These are phyloP conservation scores for Pipra filicauda DNA, from an alignment of 2,113 vertebrate genomes.

Conservation along the genomic window DNA sequence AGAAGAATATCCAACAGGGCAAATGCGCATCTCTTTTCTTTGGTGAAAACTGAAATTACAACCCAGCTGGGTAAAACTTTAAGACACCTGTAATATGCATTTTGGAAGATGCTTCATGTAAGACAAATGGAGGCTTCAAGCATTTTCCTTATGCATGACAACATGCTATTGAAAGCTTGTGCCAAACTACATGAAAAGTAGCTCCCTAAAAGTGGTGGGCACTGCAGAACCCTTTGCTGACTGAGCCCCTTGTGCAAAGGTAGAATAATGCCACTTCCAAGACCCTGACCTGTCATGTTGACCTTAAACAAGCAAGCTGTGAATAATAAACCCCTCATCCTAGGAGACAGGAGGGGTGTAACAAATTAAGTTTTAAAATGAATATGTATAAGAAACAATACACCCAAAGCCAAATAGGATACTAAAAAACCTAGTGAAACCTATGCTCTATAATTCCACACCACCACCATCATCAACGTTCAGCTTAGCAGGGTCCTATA, in stretches of 20 bases:
- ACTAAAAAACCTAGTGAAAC: not conserved
- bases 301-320: not conserved
- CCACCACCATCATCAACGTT: not conserved
- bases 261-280: not conserved
- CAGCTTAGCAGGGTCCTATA: not conserved
- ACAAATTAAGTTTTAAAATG: not conserved
- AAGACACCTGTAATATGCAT: not conserved
- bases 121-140: not conserved
- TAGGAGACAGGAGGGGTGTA: not conserved
- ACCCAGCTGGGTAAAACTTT: not conserved
- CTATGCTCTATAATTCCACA: not conserved
- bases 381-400: not conserved
- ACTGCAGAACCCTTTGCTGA: not conserved
- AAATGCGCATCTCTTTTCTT: not conserved
- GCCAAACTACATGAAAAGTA: not conserved
- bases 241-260: not conserved
- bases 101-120: not conserved
- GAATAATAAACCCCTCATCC: not conserved
- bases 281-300: not conserved
- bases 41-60: not conserved
- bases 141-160: not conserved
- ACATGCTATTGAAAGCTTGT: not conserved
- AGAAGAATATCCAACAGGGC: not conserved
- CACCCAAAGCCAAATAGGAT: not conserved
- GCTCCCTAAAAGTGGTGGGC: not conserved